Base-by-base conservation (phyloP, 2,797 vertebrate genomes). In the Takifugu ocellatus region DNA sequence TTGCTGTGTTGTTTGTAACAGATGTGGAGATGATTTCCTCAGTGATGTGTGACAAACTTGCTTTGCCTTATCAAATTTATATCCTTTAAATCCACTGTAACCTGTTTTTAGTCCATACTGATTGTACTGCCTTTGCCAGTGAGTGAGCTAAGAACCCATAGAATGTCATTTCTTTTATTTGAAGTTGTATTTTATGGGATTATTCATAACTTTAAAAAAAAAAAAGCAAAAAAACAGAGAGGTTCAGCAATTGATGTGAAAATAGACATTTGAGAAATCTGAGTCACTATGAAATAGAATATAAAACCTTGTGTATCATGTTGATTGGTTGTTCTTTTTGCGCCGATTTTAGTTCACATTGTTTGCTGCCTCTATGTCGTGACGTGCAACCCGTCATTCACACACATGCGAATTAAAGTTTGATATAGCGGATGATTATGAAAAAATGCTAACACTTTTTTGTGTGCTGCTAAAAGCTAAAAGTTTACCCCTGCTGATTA, bases 51-150 rank as follows among this genome's bases (percentile, higher is more conserved):
- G 65, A 69, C 49, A 66, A 63, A 64, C 47, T 46, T 76, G 49
- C 68, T 79, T 81, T 81, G 77, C 84, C 73, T 86, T 81, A 82
- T 53, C 16, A 29, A 49, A 47, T 66, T n/a, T 36, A 63, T 25
- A 55, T 58, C 59, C 31, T 68, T 56, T 25, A 49, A 26, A 14
- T 6, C n/a, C 6, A n/a, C 65, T 29, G 73, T 31, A 49, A 53
- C 12, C 31, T 54, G 25, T 56, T 39, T 64, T 47, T 50, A 17
- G 60, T 45, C 55, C 50, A 27, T 59, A 52, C 51, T 59, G 11
- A 66, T 63, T 76, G 54, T 81, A 52, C 25, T 61, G 24, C 68
- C 71, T 55, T 58, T 49, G 16, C 33, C 33, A 47, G 74, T 66
- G 51, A 48, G 36, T 53, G 55, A 33, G 21, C 15, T 5, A 36